Conservation (phyloP, 2,797 vertebrate species). For the Geotrypetes seraphini region DNA sequence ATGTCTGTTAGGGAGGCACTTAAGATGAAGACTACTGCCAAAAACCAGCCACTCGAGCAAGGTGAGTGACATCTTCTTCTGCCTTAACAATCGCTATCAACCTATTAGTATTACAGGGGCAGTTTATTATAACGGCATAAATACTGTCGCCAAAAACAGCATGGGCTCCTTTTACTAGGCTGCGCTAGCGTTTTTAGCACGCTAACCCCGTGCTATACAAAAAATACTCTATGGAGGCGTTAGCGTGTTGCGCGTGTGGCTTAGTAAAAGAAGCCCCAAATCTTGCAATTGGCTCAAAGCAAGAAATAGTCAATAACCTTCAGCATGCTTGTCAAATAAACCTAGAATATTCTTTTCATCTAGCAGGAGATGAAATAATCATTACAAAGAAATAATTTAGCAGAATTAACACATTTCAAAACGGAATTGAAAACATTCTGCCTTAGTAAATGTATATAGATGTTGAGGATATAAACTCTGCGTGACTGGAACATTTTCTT, state of each 20-base stretch:
- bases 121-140: conserved; percentile 65
- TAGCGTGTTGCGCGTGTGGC: too few relatives aligned
- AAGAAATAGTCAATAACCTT: conserved; percentile 15
- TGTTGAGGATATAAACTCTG: not conserved
- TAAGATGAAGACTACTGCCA: conserved; percentile 91
- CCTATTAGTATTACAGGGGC: conserved; percentile 29
- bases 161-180: too few relatives aligned
- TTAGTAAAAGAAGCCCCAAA: too few relatives aligned
- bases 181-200: too few relatives aligned
- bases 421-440: not conserved
- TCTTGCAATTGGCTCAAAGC: conserved; percentile 7
- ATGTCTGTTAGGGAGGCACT: conserved; percentile 98
- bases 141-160: conserved; percentile 13
- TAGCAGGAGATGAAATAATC: not conserved
- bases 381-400: not conserved
- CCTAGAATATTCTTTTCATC: not conserved
- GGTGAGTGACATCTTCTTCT: conserved; percentile 76
- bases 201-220: too few relatives aligned
- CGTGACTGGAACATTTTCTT: not conserved
- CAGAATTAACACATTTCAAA: conserved; percentile 7
- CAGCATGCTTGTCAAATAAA: conserved; percentile 15
- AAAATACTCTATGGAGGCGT: too few relatives aligned
- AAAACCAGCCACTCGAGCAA: conserved; percentile 89
- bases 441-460: not conserved
- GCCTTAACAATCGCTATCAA: conserved; percentile 24